Percentiles rank a stretch among this genome's conserved stretches.
These are phyloP conservation scores for Volucella bombylans DNA, from an alignment of 2,888 invertebrate species.

Conservation along the genomic window DNA sequence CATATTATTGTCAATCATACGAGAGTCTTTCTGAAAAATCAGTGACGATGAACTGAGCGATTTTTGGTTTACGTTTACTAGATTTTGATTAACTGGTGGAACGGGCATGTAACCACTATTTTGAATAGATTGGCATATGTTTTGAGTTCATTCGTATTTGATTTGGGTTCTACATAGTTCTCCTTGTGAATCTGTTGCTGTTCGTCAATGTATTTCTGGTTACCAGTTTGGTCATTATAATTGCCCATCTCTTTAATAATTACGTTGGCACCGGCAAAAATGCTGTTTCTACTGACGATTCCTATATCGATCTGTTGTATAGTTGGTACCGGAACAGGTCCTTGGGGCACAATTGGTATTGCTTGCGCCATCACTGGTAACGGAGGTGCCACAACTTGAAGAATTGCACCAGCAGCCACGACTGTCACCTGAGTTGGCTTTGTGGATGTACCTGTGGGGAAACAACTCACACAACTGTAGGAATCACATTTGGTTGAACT, in stretches of 20 bases:
- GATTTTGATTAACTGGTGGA: slow-evolving; percentile 68
- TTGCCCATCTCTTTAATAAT: slow-evolving; percentile 59
- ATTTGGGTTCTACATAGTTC: slow-evolving; percentile 80
- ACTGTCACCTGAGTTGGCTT: slow-evolving; percentile 57
- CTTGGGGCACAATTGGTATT: slow-evolving; percentile 47
- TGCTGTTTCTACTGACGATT: slow-evolving; percentile 35
- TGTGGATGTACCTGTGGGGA: slow-evolving; percentile 58
- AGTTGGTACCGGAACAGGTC: slow-evolving; percentile 33
- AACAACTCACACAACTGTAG: slow-evolving; percentile 73
- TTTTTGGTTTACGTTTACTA: slow-evolving; percentile 80
- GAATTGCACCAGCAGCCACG: slow-evolving; percentile 58
- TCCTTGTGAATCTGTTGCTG: slow-evolving; percentile 77
- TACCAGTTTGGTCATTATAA: slow-evolving; percentile 60
- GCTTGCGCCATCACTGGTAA: slow-evolving; percentile 56
- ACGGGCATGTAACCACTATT: slow-evolving; percentile 80
- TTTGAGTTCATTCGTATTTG: slow-evolving; percentile 88
- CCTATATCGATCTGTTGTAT: slow-evolving; percentile 52
- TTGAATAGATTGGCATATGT: slow-evolving; percentile 94
- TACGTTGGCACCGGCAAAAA: slow-evolving; percentile 14
- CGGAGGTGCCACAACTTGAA: slow-evolving; percentile 64
- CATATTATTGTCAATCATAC: slow-evolving; percentile 78
- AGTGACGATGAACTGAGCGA: slow-evolving; percentile 77
- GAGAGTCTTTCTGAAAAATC: slow-evolving; percentile 76
- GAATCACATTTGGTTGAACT: slow-evolving; percentile 75
- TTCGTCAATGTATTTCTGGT: slow-evolving; percentile 66